Percentiles rank a stretch among this genome's conserved stretches.
Evolutionary conservation across 2,113 vertebrate species (phyloP).

Genomic region (Poicephalus gulielmi): DNA sequence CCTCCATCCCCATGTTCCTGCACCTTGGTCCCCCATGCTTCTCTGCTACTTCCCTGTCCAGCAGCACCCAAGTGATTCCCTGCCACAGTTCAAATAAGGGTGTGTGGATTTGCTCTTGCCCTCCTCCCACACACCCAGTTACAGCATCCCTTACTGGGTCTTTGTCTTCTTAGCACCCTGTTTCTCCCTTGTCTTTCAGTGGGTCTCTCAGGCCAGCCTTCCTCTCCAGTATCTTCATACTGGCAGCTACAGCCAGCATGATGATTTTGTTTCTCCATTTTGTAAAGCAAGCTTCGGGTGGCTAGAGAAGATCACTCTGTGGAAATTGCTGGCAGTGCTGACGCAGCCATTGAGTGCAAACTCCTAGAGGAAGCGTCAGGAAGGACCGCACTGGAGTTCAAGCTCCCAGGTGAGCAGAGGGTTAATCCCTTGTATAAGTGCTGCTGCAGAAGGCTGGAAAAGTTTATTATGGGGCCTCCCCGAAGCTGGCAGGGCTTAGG

Average conservation of each 20-base stretch:
- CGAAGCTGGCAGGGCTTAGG: background rate
- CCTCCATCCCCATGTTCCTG: background rate
- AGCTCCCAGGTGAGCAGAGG: conserved; percentile 56
- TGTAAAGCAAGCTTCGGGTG: conserved; percentile 67
- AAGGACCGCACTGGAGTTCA: conserved; percentile 51
- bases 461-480: background rate
- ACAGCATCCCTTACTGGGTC: background rate
- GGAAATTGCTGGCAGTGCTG: background rate
- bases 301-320: background rate
- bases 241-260: background rate
- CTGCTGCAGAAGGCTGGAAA: background rate
- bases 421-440: background rate
- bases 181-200: background rate
- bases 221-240: background rate
- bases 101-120: background rate
- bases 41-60: background rate
- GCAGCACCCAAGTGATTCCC: background rate
- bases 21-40: accelerated
- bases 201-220: background rate
- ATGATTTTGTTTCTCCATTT: background rate
- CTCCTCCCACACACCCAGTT: background rate
- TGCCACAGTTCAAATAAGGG: background rate
- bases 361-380: conserved; percentile 51
- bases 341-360: conserved; percentile 44
- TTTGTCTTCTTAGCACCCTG: background rate